phyloP scores from a whole-genome alignment of 2,113 vertebrate species.

The Dinomys branickii region DNA sequence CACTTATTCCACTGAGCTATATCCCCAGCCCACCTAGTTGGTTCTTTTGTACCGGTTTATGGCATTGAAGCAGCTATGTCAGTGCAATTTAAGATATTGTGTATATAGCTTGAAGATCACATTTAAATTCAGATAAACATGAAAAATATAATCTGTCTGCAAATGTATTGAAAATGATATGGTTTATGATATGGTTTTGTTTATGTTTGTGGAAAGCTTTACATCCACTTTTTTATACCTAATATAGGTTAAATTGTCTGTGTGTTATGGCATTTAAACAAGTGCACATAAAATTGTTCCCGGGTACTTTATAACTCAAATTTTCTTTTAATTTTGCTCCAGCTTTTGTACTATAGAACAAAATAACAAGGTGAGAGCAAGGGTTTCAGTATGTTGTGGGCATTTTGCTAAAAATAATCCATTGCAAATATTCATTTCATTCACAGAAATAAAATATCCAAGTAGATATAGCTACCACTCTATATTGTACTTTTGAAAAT shows the following conservation, averaged over 20 bases:
- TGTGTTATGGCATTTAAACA: not conserved
- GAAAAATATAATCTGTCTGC: not conserved
- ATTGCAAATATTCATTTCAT: not conserved
- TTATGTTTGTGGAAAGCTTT: not conserved
- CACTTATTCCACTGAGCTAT: too few relatives aligned
- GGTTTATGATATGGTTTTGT: not conserved
- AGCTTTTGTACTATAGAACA: not conserved
- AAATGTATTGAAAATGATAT: not conserved
- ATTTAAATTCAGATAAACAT: slow-evolving; percentile 6
- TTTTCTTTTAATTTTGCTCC: not conserved
- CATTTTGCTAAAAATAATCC: not conserved
- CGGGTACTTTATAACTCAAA: not conserved
- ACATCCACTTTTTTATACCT: not conserved
- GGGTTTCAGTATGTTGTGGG: not conserved
- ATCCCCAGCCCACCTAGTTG: too few relatives aligned
- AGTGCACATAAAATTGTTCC: not conserved
- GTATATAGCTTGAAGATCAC: not conserved
- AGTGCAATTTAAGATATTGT: not conserved
- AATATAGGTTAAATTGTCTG: not conserved
- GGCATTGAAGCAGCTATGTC: not conserved
- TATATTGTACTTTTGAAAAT: not conserved
- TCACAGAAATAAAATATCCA: not conserved
- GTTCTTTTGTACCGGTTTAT: not conserved
- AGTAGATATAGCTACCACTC: not conserved
- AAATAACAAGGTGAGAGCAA: not conserved